Evolutionary conservation across 2,797 vertebrate genomes (phyloP).

Genomic region (Urosaurus nigricauda): DNA sequence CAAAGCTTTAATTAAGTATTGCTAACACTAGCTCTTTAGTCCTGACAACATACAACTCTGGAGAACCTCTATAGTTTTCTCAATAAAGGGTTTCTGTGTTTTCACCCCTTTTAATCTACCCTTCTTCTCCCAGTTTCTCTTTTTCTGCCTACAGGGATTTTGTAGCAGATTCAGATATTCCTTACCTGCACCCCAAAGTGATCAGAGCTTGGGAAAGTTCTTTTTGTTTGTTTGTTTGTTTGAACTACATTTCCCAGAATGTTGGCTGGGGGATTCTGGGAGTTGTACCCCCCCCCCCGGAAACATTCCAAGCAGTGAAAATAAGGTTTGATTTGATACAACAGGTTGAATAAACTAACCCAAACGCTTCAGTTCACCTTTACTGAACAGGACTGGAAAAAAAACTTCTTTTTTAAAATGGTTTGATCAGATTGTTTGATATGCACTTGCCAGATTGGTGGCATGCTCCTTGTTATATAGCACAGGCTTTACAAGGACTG

Average conservation of each 20-base stretch:
- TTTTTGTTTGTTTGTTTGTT: background rate
- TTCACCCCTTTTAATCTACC: too few species aligned
- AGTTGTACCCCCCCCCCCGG: background rate
- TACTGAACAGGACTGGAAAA: background rate
- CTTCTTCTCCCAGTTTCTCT: background rate
- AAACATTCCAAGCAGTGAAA: background rate
- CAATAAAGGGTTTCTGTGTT: too few species aligned
- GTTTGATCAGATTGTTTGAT: background rate
- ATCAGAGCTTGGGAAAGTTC: background rate
- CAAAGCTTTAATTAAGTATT: too few species aligned
- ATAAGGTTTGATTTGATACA: background rate
- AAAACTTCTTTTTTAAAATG: background rate
- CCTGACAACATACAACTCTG: too few species aligned
- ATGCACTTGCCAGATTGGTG: background rate
- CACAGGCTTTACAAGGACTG: background rate
- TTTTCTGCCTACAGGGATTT: background rate
- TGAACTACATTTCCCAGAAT: background rate
- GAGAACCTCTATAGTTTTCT: too few species aligned
- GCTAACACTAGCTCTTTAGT: too few species aligned
- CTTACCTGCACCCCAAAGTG: slow-evolving; percentile 15
- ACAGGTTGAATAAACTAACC: background rate
- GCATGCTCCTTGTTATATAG: background rate
- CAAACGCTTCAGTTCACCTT: background rate
- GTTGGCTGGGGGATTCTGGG: background rate
- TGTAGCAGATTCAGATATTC: background rate